A percentile compares a stretch with the other conserved stretches of the same genome.
These are phyloP conservation scores for Megaceryle alcyon DNA, from an alignment of 2,797 vertebrate species.

Conservation along the genomic window DNA sequence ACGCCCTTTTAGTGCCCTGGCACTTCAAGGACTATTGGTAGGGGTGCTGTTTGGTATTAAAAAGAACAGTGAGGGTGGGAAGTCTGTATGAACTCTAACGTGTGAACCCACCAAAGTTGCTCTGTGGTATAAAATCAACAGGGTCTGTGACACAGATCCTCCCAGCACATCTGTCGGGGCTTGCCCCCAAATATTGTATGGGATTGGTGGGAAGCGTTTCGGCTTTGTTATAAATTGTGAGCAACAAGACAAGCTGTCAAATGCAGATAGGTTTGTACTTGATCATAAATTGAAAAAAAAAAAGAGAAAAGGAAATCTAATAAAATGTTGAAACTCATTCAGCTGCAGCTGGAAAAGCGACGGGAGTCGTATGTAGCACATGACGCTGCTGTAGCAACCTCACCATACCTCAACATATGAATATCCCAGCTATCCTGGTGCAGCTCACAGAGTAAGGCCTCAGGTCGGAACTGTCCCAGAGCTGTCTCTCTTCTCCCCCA, in stretches of 20 bases:
- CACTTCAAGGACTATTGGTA: background rate
- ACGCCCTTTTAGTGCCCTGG: background rate
- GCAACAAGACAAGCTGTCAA: constrained; percentile 22
- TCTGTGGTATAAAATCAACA: background rate
- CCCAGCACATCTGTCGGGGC: background rate
- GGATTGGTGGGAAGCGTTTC: constrained; percentile 5
- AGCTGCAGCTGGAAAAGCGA: background rate
- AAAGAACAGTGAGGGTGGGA: background rate
- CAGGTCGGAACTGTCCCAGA: background rate
- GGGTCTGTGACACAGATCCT: constrained; percentile 6
- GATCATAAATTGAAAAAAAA: background rate
- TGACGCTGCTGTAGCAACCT: constrained; percentile 8
- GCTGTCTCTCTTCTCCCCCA: background rate
- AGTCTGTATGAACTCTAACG: background rate
- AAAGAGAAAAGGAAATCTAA: background rate
- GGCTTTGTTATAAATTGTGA: constrained; percentile 42
- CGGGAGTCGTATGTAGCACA: background rate
- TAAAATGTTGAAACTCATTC: constrained; percentile 23
- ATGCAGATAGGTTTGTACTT: constrained; percentile 30
- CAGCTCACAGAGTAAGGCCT: background rate
- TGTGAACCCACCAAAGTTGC: background rate
- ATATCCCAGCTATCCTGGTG: background rate
- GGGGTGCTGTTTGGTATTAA: background rate
- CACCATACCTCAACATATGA: background rate
- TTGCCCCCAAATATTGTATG: background rate